Evolutionary conservation across 2,888 invertebrate species (phyloP).

Genomic region (Trissolcus japonicus): DNA sequence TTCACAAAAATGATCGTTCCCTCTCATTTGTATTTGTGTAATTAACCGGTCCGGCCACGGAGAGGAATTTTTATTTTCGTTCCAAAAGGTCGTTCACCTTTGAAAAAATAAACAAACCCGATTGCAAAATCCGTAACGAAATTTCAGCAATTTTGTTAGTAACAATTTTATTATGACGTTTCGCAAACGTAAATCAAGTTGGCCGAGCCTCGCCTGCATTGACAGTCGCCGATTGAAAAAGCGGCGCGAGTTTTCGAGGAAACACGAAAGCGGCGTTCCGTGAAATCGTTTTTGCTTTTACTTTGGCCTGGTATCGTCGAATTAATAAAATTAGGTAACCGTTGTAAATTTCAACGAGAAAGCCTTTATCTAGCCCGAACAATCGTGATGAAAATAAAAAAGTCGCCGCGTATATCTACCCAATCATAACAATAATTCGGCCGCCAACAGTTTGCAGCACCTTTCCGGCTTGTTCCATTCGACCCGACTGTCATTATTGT

Average conservation of each 20-base stretch:
- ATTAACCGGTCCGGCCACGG: no score
- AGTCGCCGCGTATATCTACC: slow-evolving; percentile 18
- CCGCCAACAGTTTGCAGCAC: slow-evolving; percentile 29
- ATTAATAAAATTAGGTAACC: slow-evolving; percentile 48
- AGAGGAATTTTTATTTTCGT: no score
- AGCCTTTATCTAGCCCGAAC: slow-evolving; percentile 33
- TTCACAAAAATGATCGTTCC: not conserved
- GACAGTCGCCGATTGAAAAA: slow-evolving; percentile 16
- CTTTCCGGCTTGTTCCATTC: slow-evolving; percentile 47
- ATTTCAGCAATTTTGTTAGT: not conserved
- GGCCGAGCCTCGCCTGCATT: slow-evolving; percentile 33
- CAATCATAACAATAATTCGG: slow-evolving; percentile 49
- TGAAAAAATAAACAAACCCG: no score
- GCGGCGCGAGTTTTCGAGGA: slow-evolving; percentile 1
- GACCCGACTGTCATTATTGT: slow-evolving; percentile 32
- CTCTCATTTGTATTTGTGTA: no score
- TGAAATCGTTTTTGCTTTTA: slow-evolving; percentile 37
- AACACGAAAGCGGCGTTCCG: slow-evolving; percentile 17
- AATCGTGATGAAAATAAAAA: slow-evolving; percentile 47
- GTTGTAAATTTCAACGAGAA: slow-evolving; percentile 37
- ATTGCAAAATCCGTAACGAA: not conserved
- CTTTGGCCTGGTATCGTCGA: slow-evolving; percentile 25
- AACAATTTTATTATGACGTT: not conserved
- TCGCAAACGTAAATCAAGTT: slow-evolving; percentile 1
- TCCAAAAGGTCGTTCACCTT: no score